These are phyloP conservation scores for Chiroxiphia lanceolata DNA, from an alignment of 2,797 vertebrate genomes.

Conservation along the genomic window DNA sequence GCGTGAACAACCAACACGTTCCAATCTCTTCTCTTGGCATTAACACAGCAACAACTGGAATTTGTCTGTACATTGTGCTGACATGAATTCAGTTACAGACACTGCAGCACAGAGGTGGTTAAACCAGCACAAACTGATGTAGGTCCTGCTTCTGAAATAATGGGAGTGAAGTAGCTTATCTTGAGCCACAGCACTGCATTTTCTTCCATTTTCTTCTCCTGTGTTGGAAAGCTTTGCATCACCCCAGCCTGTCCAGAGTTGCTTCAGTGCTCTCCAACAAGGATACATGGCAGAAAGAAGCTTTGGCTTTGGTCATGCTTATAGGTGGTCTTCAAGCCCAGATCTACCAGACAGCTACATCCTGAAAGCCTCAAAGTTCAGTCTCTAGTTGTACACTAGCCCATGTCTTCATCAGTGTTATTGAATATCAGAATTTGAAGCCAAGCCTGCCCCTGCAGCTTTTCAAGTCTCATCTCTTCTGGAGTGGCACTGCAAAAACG, in stretches of 20 bases:
- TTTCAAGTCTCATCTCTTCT: not conserved
- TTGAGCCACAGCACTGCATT: not conserved
- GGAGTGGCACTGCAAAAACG: not conserved
- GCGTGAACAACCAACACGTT: not conserved
- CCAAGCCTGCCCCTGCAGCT: not conserved
- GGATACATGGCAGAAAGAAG: not conserved
- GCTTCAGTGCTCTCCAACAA: not conserved
- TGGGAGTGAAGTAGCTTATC: not conserved
- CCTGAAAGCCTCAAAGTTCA: not conserved
- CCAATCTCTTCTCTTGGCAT: not conserved
- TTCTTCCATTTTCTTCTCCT: not conserved
- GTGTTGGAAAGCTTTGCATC: not conserved
- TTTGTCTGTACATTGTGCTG: not conserved
- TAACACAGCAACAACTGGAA: not conserved
- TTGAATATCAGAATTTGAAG: not conserved
- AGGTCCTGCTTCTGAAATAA: not conserved
- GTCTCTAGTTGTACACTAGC: not conserved
- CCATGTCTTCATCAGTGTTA: not conserved
- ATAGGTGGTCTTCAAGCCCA: not conserved
- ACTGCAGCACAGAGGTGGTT: not conserved
- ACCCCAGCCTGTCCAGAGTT: not conserved
- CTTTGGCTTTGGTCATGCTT: not conserved
- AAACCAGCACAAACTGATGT: not conserved
- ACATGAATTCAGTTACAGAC: not conserved
- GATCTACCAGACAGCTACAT: not conserved